Evolutionary conservation across 1,140 invertebrate species (phyloP).

Genomic region (Drosophila aff.): DNA sequence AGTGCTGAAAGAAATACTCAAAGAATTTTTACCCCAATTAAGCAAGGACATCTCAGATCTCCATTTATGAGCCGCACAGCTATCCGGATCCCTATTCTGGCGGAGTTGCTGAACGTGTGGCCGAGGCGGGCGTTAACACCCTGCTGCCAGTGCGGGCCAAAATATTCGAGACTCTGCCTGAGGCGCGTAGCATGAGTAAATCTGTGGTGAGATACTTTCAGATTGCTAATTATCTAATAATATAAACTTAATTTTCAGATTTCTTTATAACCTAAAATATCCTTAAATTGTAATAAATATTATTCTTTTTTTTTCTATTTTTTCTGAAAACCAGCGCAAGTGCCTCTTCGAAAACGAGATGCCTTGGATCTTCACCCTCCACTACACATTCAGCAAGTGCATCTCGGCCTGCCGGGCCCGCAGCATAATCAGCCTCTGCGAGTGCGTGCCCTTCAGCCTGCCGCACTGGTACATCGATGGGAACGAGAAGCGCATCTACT

Average conservation of each 20-base stretch:
- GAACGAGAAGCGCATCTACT: constrained; percentile 60
- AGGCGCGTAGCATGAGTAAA: constrained; percentile 58
- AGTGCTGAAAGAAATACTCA: neutral
- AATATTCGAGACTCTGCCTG: constrained; percentile 66
- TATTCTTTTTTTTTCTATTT: accelerated
- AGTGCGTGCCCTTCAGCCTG: constrained; percentile 86
- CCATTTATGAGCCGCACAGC: constrained; percentile 51
- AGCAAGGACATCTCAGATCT: constrained; percentile 37
- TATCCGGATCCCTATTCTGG: constrained; percentile 72
- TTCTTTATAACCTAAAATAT: neutral
- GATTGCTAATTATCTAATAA: neutral
- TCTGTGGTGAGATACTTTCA: constrained; percentile 38
- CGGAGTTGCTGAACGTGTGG: constrained; percentile 54
- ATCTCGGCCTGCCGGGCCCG: constrained; percentile 86
- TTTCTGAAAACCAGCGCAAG: constrained; percentile 58
- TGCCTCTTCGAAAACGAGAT: constrained; percentile 82
- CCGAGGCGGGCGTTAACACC: constrained; percentile 40
- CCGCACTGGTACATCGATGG: constrained; percentile 78
- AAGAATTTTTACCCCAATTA: neutral
- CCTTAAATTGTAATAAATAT: neutral
- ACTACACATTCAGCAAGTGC: constrained; percentile 85
- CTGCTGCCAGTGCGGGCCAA: constrained; percentile 55
- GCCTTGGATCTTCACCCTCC: constrained; percentile 73
- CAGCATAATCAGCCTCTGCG: constrained; percentile 86
- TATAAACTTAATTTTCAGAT: too few species aligned